Evolutionary conservation across 64 coral and sea anemone genomes (phyloP), one percentile per base, ranked within the genome.

Genomic region (Anthopleura sola): DNA sequence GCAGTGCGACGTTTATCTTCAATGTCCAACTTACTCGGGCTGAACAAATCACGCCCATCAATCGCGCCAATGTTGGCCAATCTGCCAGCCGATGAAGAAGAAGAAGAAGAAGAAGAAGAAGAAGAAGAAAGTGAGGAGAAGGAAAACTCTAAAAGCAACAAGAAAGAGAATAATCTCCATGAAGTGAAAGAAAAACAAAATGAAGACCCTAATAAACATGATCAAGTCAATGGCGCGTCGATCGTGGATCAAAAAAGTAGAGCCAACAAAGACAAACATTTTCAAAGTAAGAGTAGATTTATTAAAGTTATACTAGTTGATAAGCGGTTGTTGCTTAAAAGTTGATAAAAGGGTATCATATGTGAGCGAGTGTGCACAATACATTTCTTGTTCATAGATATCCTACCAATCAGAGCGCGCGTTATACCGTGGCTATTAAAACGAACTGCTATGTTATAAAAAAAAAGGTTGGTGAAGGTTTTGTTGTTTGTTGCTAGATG

Each of bases 1-100:
- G 94, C 94, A 6, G 90, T 96, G 58, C 83, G 94, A 37, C 87
- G 94, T 37, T 83, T 96, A 9, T 89, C 94, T 21, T 89, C 83
- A 3, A 49, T 96, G 32, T 64, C 68, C 29, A 88, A 83, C n/a
- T 34, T 92, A 37, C 85, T 92, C 29, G 88, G 85, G n/a, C 51
- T 90, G 11, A 85, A 48, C 47, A 87, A 87, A 17, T 36, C 51
- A n/a, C 51, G 90, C 14, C 86, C 83, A 1, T 96, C 94, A 0
- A 92, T 92, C 37, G 51, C 60, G 6, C 90, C 94, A 33, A 86
- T 89, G 19, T 80, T 96, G 56, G 47, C 84, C 18, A 87, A 87
- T 5, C 50, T 96, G 5, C 36, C 64, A 82, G 87, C 90, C 3
- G 55, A 24, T 6, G 75, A 96, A 33, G 81, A 80, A 49, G 62